Conservation (phyloP, 2,888 invertebrate species). For the Hemithea aestivaria region DNA sequence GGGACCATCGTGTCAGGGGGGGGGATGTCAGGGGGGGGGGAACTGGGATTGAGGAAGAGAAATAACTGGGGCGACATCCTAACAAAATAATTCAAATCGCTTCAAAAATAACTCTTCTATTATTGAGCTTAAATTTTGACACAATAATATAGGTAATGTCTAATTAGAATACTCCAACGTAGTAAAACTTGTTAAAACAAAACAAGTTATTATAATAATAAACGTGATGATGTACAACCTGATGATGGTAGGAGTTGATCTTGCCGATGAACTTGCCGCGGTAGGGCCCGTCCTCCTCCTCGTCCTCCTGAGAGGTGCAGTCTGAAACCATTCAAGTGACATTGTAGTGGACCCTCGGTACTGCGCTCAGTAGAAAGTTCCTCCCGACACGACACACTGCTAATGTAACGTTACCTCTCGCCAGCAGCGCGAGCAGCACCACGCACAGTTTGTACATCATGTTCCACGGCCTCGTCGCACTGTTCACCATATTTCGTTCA, state of each 20-base stretch:
- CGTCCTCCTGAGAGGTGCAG: conserved; percentile 76
- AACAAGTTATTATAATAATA: too few relatives aligned
- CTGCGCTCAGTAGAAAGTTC: conserved; percentile 43
- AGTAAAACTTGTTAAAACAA: too few relatives aligned
- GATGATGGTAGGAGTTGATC: conserved; percentile 94
- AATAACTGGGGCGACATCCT: too few relatives aligned
- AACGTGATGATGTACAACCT: too few relatives aligned
- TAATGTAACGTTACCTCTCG: conserved; percentile 41
- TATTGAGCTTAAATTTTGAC: too few relatives aligned
- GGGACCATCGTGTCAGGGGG: too few relatives aligned
- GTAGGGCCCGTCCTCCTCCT: conserved; percentile 86
- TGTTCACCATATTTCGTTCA: conserved; percentile 28
- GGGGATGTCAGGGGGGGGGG: too few relatives aligned
- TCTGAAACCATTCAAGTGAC: conserved; percentile 40
- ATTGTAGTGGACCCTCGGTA: conserved; percentile 17
- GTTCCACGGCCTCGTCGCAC: conserved; percentile 28
- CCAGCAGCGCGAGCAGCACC: conserved; percentile 41
- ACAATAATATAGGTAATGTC: too few relatives aligned
- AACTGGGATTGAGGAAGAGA: too few relatives aligned
- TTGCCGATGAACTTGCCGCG: conserved; percentile 90
- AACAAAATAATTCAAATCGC: too few relatives aligned
- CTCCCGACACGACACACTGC: conserved; percentile 6
- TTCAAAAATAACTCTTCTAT: too few relatives aligned
- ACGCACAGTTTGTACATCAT: conserved; percentile 52
- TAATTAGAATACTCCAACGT: too few relatives aligned